phyloP scores from a whole-genome alignment of 2,113 vertebrate species.

The Sula dactylatra region DNA sequence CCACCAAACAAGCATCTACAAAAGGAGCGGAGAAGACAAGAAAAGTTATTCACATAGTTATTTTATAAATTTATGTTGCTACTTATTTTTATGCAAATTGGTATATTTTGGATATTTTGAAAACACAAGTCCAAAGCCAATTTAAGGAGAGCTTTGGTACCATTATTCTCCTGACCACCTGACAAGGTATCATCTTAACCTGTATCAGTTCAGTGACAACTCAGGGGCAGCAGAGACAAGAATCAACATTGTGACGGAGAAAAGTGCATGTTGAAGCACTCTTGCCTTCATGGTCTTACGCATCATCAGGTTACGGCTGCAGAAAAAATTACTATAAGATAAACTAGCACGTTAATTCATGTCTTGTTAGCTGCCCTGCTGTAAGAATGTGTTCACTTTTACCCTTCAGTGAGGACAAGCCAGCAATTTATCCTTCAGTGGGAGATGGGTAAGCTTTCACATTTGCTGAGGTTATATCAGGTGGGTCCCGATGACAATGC shows the following conservation, averaged over 20 bases:
- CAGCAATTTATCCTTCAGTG: not conserved
- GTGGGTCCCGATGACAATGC: not conserved
- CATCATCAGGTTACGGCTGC: not conserved
- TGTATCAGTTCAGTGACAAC: not conserved
- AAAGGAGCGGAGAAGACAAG: not conserved
- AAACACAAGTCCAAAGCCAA: not conserved
- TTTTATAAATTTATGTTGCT: not conserved
- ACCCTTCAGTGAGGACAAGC: not conserved
- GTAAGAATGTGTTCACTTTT: not conserved
- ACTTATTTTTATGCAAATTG: not conserved
- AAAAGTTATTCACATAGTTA: not conserved
- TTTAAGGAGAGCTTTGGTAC: not conserved
- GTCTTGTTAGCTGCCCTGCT: conserved; percentile 9
- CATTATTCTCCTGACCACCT: not conserved
- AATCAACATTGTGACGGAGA: not conserved
- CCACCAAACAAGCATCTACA: not conserved
- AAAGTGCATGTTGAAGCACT: not conserved
- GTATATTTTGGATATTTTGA: not conserved
- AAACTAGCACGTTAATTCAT: conserved; percentile 22
- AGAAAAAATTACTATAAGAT: conserved; percentile 22
- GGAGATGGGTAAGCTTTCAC: not conserved
- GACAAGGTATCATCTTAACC: not conserved
- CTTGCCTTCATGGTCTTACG: not conserved
- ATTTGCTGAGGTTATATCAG: not conserved
- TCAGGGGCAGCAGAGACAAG: not conserved